Conservation (phyloP, 2,113 vertebrate species). For the Colinus virginianus region DNA sequence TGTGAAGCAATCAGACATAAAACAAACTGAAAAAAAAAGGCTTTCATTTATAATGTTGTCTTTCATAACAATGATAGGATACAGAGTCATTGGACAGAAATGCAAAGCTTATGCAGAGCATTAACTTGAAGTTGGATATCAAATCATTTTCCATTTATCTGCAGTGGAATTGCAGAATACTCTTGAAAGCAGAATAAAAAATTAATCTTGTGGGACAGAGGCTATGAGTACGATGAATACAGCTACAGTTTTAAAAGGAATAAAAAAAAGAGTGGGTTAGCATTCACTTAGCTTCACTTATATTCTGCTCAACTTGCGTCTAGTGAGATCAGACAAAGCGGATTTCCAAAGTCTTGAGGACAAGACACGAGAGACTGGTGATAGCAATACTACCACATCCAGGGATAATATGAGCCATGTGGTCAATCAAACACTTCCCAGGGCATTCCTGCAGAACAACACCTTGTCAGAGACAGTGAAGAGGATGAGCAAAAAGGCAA, state of each 20-base stretch:
- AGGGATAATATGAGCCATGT: fast-evolving
- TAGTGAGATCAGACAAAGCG: neutral
- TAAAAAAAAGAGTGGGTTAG: neutral
- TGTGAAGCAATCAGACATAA: neutral
- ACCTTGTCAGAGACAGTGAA: neutral
- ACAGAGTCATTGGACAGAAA: neutral
- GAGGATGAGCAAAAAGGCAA: neutral
- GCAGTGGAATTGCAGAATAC: neutral
- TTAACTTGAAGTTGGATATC: neutral
- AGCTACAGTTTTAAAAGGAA: neutral
- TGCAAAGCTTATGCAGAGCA: neutral
- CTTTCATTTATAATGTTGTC: neutral
- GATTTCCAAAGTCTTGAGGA: neutral
- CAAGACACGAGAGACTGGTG: neutral
- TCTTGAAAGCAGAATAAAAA: neutral
- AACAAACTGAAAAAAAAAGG: neutral
- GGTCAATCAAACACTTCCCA: neutral
- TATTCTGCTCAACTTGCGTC: neutral
- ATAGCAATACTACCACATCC: neutral
- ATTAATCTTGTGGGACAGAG: neutral
- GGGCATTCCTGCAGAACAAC: neutral
- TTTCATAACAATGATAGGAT: neutral
- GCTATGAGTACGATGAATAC: neutral
- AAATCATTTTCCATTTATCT: neutral
- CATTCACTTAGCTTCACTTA: neutral